Evolutionary conservation across 1,140 invertebrate species (phyloP), one percentile per base, ranked within the genome.

Genomic region (Hycleus phaleratus): DNA sequence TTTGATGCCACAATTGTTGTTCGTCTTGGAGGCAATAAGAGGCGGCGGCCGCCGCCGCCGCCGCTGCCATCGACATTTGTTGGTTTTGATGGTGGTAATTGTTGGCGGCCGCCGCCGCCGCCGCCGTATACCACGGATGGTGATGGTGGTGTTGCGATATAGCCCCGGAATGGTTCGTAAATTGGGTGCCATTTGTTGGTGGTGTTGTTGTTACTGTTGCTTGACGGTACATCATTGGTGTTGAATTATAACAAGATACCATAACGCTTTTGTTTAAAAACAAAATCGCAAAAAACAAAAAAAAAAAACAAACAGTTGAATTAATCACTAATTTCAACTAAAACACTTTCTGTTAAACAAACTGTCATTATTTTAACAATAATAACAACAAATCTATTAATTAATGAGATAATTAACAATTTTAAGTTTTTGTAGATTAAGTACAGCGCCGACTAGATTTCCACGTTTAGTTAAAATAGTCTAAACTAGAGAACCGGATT

Each of bases 211-310:
- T 63, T 9, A 66, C 64, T 58, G 74, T 74, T 68, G 77, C 73
- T 68, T 80, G 79, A 69, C 78, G 77, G 67, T 77, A 75, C 71
- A 80, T 81, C 78, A 81, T 80, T 64, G 77, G 75, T 67, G 79
- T 72, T 64, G 77, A 74, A 58, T 78, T 79, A 52, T 80, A 78
- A 74, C 80, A 81, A 53, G 79, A 81, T 73, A 82, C 79, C 80
- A 82, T 82, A 4, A 32, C 32, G 7, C 32, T 18, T 18, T 18
- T 18, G 18, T 18, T 18, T 18, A 18, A 32, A 32, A 32, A 32
- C 40, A 46, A 18, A 18, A 58, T 44, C 7, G 32, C 1, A 32
- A 32, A 32, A 4, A 32, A 32, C 32, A 32, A 32, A 4, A 2
- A 4, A 32, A 4, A 32, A 32, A 32, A 32, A 32, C 4, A 32